Conservation (phyloP, 2,888 invertebrate species). For the Hylaea fasciaria region DNA sequence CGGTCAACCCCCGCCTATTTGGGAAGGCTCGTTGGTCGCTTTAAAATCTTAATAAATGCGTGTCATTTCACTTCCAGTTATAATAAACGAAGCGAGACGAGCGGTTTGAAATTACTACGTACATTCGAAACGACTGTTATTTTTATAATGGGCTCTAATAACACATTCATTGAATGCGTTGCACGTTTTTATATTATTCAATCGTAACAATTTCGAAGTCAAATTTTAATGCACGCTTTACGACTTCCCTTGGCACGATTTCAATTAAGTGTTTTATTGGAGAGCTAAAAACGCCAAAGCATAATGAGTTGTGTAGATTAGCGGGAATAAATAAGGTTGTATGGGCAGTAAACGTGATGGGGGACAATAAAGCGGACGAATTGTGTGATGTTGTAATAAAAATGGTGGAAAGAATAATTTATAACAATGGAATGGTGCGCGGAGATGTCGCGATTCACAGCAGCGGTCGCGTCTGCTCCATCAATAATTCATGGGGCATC, state of each 20-base stretch:
- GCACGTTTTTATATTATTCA: slow-evolving; percentile 53
- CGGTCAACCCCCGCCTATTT: slow-evolving; percentile 21
- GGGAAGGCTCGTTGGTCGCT: slow-evolving; percentile 48
- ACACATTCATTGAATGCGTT: slow-evolving; percentile 55
- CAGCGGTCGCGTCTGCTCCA: slow-evolving; percentile 58
- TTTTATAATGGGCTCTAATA: slow-evolving; percentile 58
- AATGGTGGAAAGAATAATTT: slow-evolving; percentile 66
- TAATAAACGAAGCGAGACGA: slow-evolving; percentile 51
- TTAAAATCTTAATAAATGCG: slow-evolving; percentile 68
- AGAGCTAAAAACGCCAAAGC: slow-evolving; percentile 45
- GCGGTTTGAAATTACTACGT: slow-evolving; percentile 43
- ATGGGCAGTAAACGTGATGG: slow-evolving; percentile 53
- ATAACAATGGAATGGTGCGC: slow-evolving; percentile 71
- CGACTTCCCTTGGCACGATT: slow-evolving; percentile 58
- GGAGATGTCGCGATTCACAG: slow-evolving; percentile 55
- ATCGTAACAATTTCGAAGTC: slow-evolving; percentile 50
- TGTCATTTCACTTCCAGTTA: slow-evolving; percentile 53
- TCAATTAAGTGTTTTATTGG: slow-evolving; percentile 55
- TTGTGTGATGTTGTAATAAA: slow-evolving; percentile 61
- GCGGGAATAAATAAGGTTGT: slow-evolving; percentile 45
- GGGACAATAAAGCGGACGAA: slow-evolving; percentile 53
- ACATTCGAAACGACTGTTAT: slow-evolving; percentile 47
- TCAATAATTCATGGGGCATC: slow-evolving; percentile 81
- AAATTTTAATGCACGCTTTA: slow-evolving; percentile 49
- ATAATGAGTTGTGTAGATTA: slow-evolving; percentile 49